phyloP scores from a whole-genome alignment of 2,797 vertebrate genomes.

The Brachyalestes nurse region DNA sequence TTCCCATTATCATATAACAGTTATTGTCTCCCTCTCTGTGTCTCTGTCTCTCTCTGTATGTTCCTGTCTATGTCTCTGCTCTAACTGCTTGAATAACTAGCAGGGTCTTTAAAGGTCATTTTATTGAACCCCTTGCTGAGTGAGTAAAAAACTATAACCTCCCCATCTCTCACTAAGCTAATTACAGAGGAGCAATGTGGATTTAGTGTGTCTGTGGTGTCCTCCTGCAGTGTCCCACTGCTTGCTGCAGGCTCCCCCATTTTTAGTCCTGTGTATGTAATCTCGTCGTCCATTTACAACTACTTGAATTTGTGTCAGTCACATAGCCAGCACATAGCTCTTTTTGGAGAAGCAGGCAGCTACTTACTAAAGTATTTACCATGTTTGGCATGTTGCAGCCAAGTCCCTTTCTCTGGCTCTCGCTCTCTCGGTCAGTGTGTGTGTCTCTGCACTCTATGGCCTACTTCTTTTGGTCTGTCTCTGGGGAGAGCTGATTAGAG shows the following conservation, averaged over 20 bases:
- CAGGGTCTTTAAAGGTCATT: conserved; percentile 27
- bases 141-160: conserved; percentile 32
- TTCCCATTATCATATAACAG: no score
- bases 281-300: conserved; percentile 33
- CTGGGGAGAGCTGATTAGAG: conserved; percentile 79
- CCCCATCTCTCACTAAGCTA: conserved; percentile 23
- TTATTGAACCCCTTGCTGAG: conserved; percentile 39
- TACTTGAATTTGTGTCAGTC: conserved; percentile 47
- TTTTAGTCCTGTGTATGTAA: conserved; percentile 13
- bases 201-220: conserved; percentile 34
- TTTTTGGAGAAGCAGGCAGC: conserved; percentile 25
- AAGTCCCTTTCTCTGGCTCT: conserved; percentile 25
- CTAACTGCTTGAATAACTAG: not conserved
- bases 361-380: conserved; percentile 50
- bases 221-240: conserved; percentile 17
- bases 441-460: conserved; percentile 58
- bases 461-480: conserved; percentile 73
- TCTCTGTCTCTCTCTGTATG: no score
- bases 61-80: not conserved
- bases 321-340: conserved; percentile 20
- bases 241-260: no score
- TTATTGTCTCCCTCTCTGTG: no score
- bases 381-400: conserved; percentile 52
- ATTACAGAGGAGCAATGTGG: conserved; percentile 47
- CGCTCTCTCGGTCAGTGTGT: not conserved